phyloP scores from a whole-genome alignment of 2,888 invertebrate genomes.

The Disparrhopalites patrizii region DNA sequence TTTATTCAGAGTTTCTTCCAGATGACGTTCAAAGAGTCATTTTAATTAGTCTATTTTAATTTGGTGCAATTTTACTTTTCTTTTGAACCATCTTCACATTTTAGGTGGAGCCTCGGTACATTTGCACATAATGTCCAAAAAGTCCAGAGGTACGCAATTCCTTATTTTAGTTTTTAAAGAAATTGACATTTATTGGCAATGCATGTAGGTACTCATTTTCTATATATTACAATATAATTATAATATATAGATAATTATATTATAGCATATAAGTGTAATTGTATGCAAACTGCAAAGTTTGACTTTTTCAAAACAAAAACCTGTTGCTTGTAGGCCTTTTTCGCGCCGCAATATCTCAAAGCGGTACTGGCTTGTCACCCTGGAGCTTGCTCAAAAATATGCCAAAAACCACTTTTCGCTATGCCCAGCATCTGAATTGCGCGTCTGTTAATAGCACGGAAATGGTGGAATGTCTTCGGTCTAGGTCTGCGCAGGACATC shows the following conservation, averaged over 20 bases:
- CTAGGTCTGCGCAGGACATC: background rate
- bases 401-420: background rate
- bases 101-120: constrained; percentile 12
- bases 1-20: no score
- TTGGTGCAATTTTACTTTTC: no score
- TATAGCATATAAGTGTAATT: no score
- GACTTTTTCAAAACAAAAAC: background rate
- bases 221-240: background rate
- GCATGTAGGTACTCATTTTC: background rate
- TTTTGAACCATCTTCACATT: background rate
- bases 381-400: constrained; percentile 6
- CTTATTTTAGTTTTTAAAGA: no score
- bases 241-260: no score
- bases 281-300: background rate
- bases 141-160: constrained; percentile 3
- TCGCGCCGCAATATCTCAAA: constrained; percentile 30
- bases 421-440: constrained; percentile 3
- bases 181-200: background rate
- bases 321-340: constrained; percentile 3
- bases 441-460: background rate
- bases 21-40: no score
- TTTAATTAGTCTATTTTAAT: no score
- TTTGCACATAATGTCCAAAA: constrained; percentile 17
- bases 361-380: constrained; percentile 33
- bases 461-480: constrained; percentile 8